Evolutionary conservation across 2,797 vertebrate genomes (phyloP).

Genomic region (Fistularia commersonii): DNA sequence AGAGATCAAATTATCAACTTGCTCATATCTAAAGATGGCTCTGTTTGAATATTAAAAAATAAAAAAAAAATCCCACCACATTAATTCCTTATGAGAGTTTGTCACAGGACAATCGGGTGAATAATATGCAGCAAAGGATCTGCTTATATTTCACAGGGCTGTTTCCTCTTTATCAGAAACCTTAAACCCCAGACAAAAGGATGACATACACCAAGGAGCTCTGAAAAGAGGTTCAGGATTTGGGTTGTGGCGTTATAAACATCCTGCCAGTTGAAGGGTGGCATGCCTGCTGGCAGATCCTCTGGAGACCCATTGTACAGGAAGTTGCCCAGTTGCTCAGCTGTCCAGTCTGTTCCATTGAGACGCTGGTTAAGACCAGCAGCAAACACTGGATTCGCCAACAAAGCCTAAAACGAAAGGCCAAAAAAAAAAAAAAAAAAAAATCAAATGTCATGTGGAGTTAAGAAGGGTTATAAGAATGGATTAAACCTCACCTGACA

Average conservation of each 20-base stretch:
- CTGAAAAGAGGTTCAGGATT: constrained; percentile 78
- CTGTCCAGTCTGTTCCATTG: constrained; percentile 69
- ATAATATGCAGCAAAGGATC: neutral
- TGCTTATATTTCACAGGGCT: neutral
- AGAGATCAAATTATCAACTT: too few species aligned
- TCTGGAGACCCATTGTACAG: constrained; percentile 77
- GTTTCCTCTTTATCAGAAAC: constrained; percentile 6
- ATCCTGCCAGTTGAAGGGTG: constrained; percentile 76
- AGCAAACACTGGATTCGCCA: constrained; percentile 76
- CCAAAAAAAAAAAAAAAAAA: neutral
- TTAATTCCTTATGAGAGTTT: too few species aligned
- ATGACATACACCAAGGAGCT: constrained; percentile 83
- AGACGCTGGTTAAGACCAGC: constrained; percentile 70
- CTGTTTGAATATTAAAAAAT: too few species aligned
- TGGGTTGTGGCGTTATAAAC: constrained; percentile 80
- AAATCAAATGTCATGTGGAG: neutral
- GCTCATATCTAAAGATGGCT: too few species aligned
- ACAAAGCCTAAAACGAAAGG: constrained; percentile 68
- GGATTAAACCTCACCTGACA: too few species aligned
- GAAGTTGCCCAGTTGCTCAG: constrained; percentile 76
- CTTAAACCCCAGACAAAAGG: constrained; percentile 1
- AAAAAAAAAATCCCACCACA: too few species aligned
- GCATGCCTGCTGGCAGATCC: constrained; percentile 53
- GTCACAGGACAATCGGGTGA: too few species aligned
- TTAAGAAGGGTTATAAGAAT: neutral